Evolutionary conservation across 2,888 invertebrate genomes (phyloP).

Genomic region (Clostera curtula): DNA sequence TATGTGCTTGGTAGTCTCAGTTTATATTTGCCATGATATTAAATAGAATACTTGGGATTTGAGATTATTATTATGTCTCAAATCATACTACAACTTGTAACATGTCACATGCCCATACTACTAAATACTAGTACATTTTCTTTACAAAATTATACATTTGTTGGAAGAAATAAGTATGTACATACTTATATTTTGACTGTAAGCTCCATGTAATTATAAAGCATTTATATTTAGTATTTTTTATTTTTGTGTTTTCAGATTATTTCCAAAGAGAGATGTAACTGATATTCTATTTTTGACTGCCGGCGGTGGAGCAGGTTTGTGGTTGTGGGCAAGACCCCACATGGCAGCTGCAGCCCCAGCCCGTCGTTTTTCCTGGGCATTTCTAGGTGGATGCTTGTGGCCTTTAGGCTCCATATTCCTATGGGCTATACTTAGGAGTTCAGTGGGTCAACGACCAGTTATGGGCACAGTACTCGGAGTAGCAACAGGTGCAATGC

Average conservation of each 20-base stretch:
- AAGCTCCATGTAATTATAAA: not conserved
- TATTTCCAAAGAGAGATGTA: constrained; percentile 83
- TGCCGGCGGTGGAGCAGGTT: constrained; percentile 86
- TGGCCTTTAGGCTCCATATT: constrained; percentile 94
- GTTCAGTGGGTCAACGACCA: constrained; percentile 82
- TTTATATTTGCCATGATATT: too few species aligned
- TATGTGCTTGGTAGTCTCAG: too few species aligned
- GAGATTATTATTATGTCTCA: too few species aligned
- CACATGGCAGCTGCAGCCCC: constrained; percentile 81
- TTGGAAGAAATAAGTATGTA: too few species aligned
- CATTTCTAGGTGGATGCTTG: constrained; percentile 84
- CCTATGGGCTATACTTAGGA: constrained; percentile 89
- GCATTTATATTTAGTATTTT: not conserved
- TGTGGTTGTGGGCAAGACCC: constrained; percentile 87
- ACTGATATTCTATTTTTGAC: constrained; percentile 88
- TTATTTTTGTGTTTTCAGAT: constrained; percentile 62
- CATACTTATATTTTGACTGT: too few species aligned
- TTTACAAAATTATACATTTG: too few species aligned
- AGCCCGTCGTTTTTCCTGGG: constrained; percentile 79
- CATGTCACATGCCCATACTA: too few species aligned
- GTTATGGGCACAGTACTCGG: constrained; percentile 80
- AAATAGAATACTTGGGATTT: too few species aligned
- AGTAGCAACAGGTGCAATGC: constrained; percentile 79
- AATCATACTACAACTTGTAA: too few species aligned
- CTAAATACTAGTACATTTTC: too few species aligned